Conservation (phyloP, 2,888 invertebrate species). For the Lysandra bellargus region DNA sequence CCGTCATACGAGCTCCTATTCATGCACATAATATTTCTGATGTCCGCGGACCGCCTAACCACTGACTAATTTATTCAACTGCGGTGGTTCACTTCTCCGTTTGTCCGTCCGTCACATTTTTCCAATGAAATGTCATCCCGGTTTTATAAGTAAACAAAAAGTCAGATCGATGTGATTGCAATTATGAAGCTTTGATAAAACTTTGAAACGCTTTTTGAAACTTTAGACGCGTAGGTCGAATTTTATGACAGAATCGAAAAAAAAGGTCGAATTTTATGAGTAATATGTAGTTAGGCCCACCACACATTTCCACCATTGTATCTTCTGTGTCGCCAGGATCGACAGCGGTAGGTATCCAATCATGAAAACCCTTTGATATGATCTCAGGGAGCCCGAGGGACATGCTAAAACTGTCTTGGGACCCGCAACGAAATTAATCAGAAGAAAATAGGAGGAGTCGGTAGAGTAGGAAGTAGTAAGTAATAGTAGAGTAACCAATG, state of each 20-base stretch:
- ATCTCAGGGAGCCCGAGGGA: too few relatives aligned
- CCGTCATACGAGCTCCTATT: slow-evolving; percentile 77
- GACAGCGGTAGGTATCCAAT: too few relatives aligned
- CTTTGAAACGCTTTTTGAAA: neutral
- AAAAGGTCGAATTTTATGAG: too few relatives aligned
- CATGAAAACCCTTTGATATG: too few relatives aligned
- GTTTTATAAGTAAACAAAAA: slow-evolving; percentile 17
- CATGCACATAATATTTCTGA: slow-evolving; percentile 77
- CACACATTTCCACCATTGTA: too few relatives aligned
- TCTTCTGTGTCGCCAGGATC: too few relatives aligned
- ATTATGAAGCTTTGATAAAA: neutral
- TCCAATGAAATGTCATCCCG: slow-evolving; percentile 33
- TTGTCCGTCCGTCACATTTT: slow-evolving; percentile 37
- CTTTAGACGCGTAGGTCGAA: neutral
- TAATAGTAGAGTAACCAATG: too few relatives aligned
- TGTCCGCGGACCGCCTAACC: slow-evolving; percentile 72
- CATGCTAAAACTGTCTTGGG: too few relatives aligned
- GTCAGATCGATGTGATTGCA: neutral
- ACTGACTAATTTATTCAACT: slow-evolving; percentile 71
- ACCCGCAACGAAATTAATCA: too few relatives aligned
- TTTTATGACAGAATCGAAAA: neutral
- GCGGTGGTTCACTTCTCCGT: slow-evolving; percentile 43
- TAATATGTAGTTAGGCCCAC: too few relatives aligned
- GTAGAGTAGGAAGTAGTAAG: too few relatives aligned
- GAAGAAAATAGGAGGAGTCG: too few relatives aligned